phyloP scores from a whole-genome alignment of 2,888 invertebrate species.

The Cylloceria caligata region DNA sequence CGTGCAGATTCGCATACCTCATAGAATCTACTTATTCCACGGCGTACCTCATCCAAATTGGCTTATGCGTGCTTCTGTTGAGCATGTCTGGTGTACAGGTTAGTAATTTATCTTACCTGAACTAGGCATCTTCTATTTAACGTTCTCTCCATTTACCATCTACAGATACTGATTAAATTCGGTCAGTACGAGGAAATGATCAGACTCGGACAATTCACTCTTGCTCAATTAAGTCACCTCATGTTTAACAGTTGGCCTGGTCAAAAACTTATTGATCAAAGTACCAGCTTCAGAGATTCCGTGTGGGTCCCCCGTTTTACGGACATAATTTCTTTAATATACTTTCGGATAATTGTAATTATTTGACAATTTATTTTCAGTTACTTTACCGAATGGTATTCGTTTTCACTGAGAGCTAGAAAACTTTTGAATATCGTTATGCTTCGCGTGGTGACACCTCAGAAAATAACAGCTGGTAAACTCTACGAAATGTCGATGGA shows the following conservation, averaged over 20 bases:
- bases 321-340: too few species aligned
- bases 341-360: background rate
- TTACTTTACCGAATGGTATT: background rate
- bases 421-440: background rate
- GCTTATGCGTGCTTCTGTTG: slow-evolving; percentile 25
- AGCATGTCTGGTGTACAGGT: slow-evolving; percentile 50
- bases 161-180: slow-evolving; percentile 38
- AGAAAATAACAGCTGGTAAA: background rate
- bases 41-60: slow-evolving; percentile 32
- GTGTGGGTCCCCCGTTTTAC: too few species aligned
- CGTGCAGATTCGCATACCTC: background rate
- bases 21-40: slow-evolving; percentile 42
- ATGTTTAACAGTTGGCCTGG: slow-evolving; percentile 43
- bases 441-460: background rate
- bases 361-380: background rate
- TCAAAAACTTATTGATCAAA: slow-evolving; percentile 40
- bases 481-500: background rate
- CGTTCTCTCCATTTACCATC: background rate
- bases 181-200: slow-evolving; percentile 45
- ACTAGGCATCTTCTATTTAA: background rate
- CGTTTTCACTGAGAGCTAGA: background rate
- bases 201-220: slow-evolving; percentile 23
- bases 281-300: slow-evolving; percentile 25
- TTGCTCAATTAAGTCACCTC: slow-evolving; percentile 30
- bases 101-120: too few species aligned